Percentiles rank a stretch among this genome's conserved stretches.
phyloP scores from a whole-genome alignment of 1,140 invertebrate genomes.

The Leptinotarsa lineolata region DNA sequence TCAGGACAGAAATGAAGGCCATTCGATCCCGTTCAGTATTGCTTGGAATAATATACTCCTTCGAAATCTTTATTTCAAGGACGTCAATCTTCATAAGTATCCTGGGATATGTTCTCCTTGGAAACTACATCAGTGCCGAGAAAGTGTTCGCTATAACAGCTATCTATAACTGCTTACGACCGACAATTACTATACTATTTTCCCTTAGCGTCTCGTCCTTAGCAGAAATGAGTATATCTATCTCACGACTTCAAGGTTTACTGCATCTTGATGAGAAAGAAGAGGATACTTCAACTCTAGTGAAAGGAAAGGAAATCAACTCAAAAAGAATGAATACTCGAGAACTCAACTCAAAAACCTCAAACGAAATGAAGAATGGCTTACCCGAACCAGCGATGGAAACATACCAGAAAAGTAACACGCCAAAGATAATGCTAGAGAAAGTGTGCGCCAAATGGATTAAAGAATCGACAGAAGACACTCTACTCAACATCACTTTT shows the following conservation, averaged over 20 bases:
- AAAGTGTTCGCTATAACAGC: conserved; percentile 76
- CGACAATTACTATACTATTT: conserved; percentile 75
- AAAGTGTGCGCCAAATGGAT: conserved; percentile 49
- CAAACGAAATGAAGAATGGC: conserved; percentile 14
- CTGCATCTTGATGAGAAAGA: conserved; percentile 65
- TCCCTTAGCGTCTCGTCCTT: conserved; percentile 65
- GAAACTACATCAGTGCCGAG: conserved; percentile 70
- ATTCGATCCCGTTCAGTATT: conserved; percentile 72
- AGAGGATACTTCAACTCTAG: background rate
- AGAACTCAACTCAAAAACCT: background rate
- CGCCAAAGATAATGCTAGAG: conserved; percentile 41
- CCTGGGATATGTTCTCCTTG: conserved; percentile 73
- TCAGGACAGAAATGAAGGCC: conserved; percentile 68
- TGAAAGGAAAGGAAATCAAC: conserved; percentile 18
- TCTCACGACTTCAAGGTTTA: conserved; percentile 69
- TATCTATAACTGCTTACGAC: conserved; percentile 72
- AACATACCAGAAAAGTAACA: conserved; percentile 3
- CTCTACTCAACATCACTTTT: conserved; percentile 46
- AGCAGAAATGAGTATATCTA: conserved; percentile 71
- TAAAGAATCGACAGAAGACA: conserved; percentile 43
- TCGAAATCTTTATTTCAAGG: conserved; percentile 75
- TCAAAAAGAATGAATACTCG: background rate
- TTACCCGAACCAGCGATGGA: conserved; percentile 8
- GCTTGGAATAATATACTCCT: conserved; percentile 72
- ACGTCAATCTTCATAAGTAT: conserved; percentile 80